Percentiles rank a stretch among this genome's conserved stretches.
Conservation (phyloP, 2,797 vertebrate species). For the Gymnopithys bicolor region DNA sequence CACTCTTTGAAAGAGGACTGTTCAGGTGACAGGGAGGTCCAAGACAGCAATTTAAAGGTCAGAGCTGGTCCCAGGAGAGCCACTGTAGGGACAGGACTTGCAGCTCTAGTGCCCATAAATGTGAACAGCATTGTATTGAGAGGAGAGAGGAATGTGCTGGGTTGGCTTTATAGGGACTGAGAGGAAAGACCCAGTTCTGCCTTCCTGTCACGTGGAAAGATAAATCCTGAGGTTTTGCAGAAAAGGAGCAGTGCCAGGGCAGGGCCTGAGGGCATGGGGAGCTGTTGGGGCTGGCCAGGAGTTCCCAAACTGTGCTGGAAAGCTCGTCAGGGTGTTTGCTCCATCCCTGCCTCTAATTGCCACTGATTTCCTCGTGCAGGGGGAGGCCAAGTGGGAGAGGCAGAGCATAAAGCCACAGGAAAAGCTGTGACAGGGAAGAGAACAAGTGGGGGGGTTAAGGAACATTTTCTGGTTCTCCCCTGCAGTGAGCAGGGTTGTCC, state of each 20-base stretch:
- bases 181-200: not conserved
- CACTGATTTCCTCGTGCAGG: not conserved
- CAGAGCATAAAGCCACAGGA: not conserved
- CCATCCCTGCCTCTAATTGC: not conserved
- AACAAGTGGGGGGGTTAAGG: not conserved
- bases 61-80: not conserved
- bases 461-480: not conserved
- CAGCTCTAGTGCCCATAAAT: not conserved
- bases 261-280: not conserved
- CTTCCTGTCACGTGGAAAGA: not conserved
- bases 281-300: not conserved
- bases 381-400: not conserved
- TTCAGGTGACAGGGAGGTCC: not conserved
- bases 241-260: not conserved
- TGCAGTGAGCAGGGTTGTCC: not conserved
- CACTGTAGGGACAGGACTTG: not conserved
- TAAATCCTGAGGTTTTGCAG: not conserved
- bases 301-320: not conserved
- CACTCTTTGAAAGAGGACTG: not conserved
- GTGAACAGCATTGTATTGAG: not conserved
- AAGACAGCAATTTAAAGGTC: not conserved
- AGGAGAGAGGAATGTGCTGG: not conserved
- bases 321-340: not conserved
- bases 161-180: not conserved
- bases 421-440: not conserved